Base-by-base conservation (phyloP, 2,888 invertebrate species). In the Drosophila suboccidentalis region DNA sequence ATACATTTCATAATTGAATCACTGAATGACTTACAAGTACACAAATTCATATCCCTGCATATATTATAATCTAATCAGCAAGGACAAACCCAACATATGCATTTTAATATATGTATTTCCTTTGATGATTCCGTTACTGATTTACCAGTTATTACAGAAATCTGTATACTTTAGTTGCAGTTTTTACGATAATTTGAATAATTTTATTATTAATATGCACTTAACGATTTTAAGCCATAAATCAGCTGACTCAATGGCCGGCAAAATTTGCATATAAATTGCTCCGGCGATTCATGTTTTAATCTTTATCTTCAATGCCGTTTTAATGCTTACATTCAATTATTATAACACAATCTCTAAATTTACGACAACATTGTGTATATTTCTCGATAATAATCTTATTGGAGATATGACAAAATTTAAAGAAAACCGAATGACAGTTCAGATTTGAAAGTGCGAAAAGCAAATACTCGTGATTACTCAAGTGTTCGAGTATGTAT, bases 131-230 rank as follows among this genome's bases (percentile, higher is more conserved):
- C 36, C 44, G 44, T 26, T 44, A 38, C 36, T 38, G 15, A 58
- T 29, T 58, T 58, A 22, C 22, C 34, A 10, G 3, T 5, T 36
- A 19, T 46, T 38, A 15, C 19, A 38, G 17, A 26, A 47, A 58
- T 29, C 19, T 29, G 39, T 41, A 10, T 34, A 43, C 9, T 17
- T 41, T 62, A 15, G 11, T 44, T 55, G 17, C 17, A 10, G 19
- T 41, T n/a, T 50, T 54, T 26, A 43, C 26, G 26, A 63, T 61
- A 59, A 51, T 76, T 47, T 67, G 61, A 46, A 43, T 71, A 72
- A 71, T 77, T 68, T 58, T 46, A 73, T 68, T 53, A 75, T 85
- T 87, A 65, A 76, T 86, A 70, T 70, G 69, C 86, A 71, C 51
- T 72, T 63, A 49, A 43, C 63, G 65, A 57, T 55, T 46, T 47